Percentiles rank a stretch among this genome's conserved stretches.
These are phyloP conservation scores for Sylvicola cinctus DNA, from an alignment of 2,888 invertebrate genomes.

Conservation along the genomic window DNA sequence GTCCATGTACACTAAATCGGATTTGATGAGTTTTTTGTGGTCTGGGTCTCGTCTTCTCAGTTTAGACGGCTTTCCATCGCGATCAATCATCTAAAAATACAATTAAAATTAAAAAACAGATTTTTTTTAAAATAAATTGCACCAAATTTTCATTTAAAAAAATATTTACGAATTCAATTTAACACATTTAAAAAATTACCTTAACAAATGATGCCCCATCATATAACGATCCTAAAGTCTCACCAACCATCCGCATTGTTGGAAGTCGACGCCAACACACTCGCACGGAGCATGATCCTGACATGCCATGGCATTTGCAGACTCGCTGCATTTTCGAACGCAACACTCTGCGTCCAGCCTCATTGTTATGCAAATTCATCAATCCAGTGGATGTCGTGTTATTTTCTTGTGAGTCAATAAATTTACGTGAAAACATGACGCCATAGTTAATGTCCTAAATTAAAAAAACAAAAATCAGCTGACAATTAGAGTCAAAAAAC, in stretches of 20 bases:
- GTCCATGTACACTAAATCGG: slow-evolving; percentile 76
- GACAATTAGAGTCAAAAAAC: too few relatives aligned
- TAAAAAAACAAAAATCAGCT: too few relatives aligned
- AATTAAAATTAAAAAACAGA: neutral
- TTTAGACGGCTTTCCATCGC: slow-evolving; percentile 42
- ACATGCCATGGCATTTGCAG: slow-evolving; percentile 89
- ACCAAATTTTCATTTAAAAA: neutral
- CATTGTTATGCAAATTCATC: slow-evolving; percentile 84
- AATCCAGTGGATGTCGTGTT: slow-evolving; percentile 48
- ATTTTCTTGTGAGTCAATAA: slow-evolving; percentile 66
- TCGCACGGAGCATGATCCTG: slow-evolving; percentile 74
- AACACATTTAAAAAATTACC: slow-evolving; percentile 15
- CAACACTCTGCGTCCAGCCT: slow-evolving; percentile 69
- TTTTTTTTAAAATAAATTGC: neutral
- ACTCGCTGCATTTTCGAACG: slow-evolving; percentile 63
- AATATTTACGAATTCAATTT: slow-evolving; percentile 8
- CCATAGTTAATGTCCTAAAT: slow-evolving; percentile 62
- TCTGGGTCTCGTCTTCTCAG: slow-evolving; percentile 53
- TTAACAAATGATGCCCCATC: slow-evolving; percentile 76
- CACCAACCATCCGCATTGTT: slow-evolving; percentile 54
- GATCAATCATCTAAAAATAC: slow-evolving; percentile 23
- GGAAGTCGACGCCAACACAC: slow-evolving; percentile 80
- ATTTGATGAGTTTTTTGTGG: slow-evolving; percentile 69
- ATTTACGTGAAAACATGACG: slow-evolving; percentile 66
- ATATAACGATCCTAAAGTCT: slow-evolving; percentile 55